These are phyloP conservation scores for Poecile atricapillus DNA, from an alignment of 2,113 vertebrate species.

Conservation along the genomic window DNA sequence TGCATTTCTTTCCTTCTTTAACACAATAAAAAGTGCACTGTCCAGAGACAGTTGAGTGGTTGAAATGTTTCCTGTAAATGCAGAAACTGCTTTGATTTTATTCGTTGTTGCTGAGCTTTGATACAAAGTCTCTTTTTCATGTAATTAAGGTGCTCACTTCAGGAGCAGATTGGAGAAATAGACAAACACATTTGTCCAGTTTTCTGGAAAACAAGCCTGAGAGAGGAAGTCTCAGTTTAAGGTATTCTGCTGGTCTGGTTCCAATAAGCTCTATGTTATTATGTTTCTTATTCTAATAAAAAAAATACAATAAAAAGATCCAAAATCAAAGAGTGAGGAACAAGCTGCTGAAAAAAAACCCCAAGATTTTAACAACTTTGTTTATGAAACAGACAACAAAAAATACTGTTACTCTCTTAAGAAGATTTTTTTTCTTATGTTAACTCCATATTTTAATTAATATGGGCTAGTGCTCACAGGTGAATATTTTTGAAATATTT, in stretches of 20 bases:
- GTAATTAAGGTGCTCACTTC: not conserved
- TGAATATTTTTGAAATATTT: not conserved
- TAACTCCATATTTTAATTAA: not conserved
- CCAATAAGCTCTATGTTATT: not conserved
- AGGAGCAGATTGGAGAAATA: not conserved
- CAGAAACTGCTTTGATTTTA: not conserved
- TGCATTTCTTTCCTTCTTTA: not conserved
- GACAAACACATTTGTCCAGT: not conserved
- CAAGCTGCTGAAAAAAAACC: not conserved
- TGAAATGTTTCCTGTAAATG: not conserved
- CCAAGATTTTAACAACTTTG: not conserved
- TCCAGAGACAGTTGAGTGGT: not conserved
- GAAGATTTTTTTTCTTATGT: not conserved
- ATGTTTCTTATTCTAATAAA: not conserved
- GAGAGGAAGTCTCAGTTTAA: not conserved
- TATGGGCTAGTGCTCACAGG: not conserved
- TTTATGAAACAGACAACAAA: not conserved
- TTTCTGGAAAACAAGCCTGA: not conserved
- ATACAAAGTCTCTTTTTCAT: not conserved
- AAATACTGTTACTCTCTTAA: not conserved
- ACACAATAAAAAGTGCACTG: not conserved
- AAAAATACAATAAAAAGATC: not conserved
- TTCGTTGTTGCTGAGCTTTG: not conserved
- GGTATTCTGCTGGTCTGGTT: not conserved
- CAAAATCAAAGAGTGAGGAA: not conserved